phyloP scores from a whole-genome alignment of 2,888 invertebrate genomes.

The Catotricha subobsoleta region DNA sequence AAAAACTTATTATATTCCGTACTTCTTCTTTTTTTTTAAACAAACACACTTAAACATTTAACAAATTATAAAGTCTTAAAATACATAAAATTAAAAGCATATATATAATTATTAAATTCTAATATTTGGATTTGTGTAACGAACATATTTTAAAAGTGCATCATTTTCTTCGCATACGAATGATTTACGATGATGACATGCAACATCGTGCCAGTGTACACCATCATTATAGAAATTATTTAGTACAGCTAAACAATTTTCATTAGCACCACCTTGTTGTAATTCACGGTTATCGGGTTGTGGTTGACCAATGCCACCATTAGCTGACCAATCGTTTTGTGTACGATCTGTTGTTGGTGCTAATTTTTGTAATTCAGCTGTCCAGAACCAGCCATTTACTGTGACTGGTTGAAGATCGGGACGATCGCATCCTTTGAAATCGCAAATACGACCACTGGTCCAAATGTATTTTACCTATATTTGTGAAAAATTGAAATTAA shows the following conservation, averaged over 20 bases:
- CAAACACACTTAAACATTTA: too few relatives aligned
- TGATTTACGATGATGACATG: constrained; percentile 77
- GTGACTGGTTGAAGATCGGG: constrained; percentile 64
- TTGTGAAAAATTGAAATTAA: too few relatives aligned
- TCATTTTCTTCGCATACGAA: constrained; percentile 81
- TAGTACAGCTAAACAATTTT: constrained; percentile 68
- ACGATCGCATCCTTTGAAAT: constrained; percentile 78
- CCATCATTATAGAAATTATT: constrained; percentile 86
- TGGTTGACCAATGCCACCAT: constrained; percentile 67
- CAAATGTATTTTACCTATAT: constrained; percentile 69
- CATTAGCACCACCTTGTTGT: constrained; percentile 63
- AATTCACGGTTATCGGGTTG: constrained; percentile 79
- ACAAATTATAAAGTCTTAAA: too few relatives aligned
- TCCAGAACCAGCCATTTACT: constrained; percentile 87
- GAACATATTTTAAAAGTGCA: constrained; percentile 65
- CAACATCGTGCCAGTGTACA: constrained; percentile 80
- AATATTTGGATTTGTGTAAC: constrained; percentile 63
- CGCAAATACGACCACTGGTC: constrained; percentile 78
- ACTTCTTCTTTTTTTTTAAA: too few relatives aligned
- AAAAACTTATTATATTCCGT: too few relatives aligned
- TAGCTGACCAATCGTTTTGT: constrained; percentile 78
- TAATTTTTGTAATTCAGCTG: constrained; percentile 66
- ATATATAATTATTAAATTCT: too few relatives aligned
- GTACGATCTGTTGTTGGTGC: constrained; percentile 64
- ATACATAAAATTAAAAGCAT: too few relatives aligned